These are phyloP conservation scores for Haplochromis vanheusdeni DNA, from an alignment of 2,113 vertebrate species.

Conservation along the genomic window DNA sequence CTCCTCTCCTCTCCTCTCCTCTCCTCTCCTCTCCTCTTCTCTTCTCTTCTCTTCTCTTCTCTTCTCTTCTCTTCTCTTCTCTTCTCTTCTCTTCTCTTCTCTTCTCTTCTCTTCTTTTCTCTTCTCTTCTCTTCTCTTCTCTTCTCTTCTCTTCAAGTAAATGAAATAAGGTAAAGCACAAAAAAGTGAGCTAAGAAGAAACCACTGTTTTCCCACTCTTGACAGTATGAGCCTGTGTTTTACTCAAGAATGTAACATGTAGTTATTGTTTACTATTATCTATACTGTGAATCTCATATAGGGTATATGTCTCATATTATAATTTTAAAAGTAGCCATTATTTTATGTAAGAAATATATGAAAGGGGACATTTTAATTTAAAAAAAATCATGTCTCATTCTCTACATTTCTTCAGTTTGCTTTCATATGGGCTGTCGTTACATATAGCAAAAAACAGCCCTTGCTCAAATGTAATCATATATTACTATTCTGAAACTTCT, in stretches of 20 bases:
- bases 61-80: fast-evolving
- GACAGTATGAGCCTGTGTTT: neutral
- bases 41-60: neutral
- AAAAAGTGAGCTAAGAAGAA: neutral
- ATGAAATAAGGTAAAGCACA: neutral
- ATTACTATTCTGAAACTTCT: neutral
- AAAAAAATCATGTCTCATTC: neutral
- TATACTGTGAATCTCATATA: neutral
- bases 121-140: neutral
- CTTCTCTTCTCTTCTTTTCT: fast-evolving
- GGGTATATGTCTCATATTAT: neutral
- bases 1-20: neutral
- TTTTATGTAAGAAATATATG: neutral
- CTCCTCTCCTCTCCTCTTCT: neutral
- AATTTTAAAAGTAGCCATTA: neutral
- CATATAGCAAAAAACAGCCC: neutral
- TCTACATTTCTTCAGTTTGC: neutral
- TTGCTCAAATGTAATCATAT: neutral
- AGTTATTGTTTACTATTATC: neutral
- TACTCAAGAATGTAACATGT: neutral
- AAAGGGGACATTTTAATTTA: neutral
- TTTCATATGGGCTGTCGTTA: neutral
- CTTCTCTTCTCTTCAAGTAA: neutral
- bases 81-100: fast-evolving
- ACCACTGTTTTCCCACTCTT: neutral